These are phyloP conservation scores for Ptyas mucosa DNA, from an alignment of 2,113 vertebrate genomes.

Conservation along the genomic window DNA sequence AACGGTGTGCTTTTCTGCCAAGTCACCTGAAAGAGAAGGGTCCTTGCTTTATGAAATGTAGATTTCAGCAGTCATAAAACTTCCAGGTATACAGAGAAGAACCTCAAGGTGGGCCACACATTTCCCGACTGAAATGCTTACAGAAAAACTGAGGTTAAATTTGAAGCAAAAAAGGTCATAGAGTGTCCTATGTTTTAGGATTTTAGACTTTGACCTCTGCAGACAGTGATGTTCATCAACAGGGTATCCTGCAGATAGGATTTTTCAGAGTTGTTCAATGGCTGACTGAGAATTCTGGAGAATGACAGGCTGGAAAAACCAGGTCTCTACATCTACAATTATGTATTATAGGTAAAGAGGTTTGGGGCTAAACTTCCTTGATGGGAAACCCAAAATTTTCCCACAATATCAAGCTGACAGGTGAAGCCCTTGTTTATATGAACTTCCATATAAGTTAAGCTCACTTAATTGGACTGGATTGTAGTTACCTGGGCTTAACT, in stretches of 20 bases:
- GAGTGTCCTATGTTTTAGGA: not conserved
- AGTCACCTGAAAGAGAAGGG: not conserved
- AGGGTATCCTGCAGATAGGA: not conserved
- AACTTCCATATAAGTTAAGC: not conserved
- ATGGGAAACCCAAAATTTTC: not conserved
- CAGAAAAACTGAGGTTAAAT: not conserved
- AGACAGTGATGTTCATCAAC: not conserved
- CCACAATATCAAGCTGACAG: not conserved
- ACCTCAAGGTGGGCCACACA: not conserved
- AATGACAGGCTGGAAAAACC: not conserved
- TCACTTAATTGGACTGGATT: not conserved
- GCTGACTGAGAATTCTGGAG: not conserved
- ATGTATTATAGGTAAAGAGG: not conserved
- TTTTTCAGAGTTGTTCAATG: not conserved
- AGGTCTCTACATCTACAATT: not conserved
- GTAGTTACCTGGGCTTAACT: not conserved
- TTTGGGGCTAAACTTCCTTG: not conserved
- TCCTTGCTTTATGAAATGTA: not conserved
- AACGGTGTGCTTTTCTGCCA: not conserved
- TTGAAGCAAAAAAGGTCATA: not conserved
- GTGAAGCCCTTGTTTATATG: not conserved
- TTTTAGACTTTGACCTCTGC: not conserved
- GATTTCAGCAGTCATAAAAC: not conserved
- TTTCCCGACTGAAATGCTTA: not conserved
- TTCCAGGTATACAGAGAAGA: not conserved